phyloP scores from a whole-genome alignment of 2,797 vertebrate species.

The Acanthurus tractus region DNA sequence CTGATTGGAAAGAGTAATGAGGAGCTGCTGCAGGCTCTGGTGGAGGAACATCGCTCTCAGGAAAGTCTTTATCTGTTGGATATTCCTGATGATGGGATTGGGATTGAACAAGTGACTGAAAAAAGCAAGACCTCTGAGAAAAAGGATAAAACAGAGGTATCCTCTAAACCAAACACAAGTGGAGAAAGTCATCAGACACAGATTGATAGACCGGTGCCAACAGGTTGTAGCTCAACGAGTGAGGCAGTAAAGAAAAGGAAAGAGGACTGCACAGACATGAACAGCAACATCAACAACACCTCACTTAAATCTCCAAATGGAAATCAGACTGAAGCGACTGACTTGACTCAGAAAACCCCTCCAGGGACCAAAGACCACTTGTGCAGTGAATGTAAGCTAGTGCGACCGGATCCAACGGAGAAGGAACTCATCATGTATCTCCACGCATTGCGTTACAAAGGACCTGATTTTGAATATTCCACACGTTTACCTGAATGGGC shows the following conservation, averaged over 20 bases:
- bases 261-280: constrained; percentile 25
- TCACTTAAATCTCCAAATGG: constrained; percentile 23
- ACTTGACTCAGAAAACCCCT: constrained; percentile 7
- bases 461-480: constrained; percentile 93
- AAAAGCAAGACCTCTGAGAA: constrained; percentile 22
- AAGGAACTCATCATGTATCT: constrained; percentile 96
- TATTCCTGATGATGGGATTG: constrained; percentile 67
- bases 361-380: constrained; percentile 84
- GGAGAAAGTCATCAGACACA: constrained; percentile 18
- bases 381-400: constrained; percentile 91
- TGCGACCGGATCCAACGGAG: constrained; percentile 90
- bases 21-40: constrained; percentile 90
- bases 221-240: not conserved
- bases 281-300: not conserved
- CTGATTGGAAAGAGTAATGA: constrained; percentile 89
- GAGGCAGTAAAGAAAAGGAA: not conserved
- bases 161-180: constrained; percentile 10
- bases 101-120: constrained; percentile 15
- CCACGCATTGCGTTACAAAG: constrained; percentile 95
- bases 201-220: not conserved
- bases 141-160: not conserved
- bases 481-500: constrained; percentile 93
- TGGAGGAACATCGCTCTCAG: constrained; percentile 90
- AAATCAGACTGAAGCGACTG: constrained; percentile 16
- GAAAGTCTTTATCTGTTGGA: constrained; percentile 90